These are phyloP conservation scores for Halyomorpha halys DNA, from an alignment of 1,140 invertebrate species.

Conservation along the genomic window DNA sequence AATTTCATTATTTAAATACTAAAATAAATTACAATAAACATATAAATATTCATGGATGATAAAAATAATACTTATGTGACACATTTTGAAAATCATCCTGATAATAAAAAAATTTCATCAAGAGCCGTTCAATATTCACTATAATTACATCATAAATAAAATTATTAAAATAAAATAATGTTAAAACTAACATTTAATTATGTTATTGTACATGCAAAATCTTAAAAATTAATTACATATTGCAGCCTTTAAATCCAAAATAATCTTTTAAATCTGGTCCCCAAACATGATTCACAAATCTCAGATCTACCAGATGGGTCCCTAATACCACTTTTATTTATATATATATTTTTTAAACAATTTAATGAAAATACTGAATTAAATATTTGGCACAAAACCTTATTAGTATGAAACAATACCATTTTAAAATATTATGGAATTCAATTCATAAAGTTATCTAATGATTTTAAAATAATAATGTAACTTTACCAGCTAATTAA, in stretches of 20 bases:
- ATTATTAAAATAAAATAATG: background rate
- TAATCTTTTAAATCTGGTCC: conserved; percentile 7
- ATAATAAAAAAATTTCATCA: background rate
- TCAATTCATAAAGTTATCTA: background rate
- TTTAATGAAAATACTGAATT: conserved; percentile 3
- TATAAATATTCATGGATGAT: no score
- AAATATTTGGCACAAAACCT: conserved; percentile 10
- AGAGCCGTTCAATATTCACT: background rate
- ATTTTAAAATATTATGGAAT: background rate
- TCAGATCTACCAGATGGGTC: conserved; percentile 12
- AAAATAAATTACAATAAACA: no score
- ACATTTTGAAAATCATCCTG: background rate
- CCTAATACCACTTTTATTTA: conserved; percentile 6
- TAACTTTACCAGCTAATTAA: no score
- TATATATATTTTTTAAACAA: background rate
- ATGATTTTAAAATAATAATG: no score
- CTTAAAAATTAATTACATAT: background rate
- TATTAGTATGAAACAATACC: background rate
- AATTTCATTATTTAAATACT: no score
- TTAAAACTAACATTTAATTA: background rate
- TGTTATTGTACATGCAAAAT: background rate
- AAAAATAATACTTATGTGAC: no score
- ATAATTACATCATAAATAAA: background rate
- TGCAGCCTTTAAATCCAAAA: background rate
- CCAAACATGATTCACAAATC: background rate